These are phyloP conservation scores for Netelia fuscicornis DNA, from an alignment of 2,888 invertebrate species.

Conservation along the genomic window DNA sequence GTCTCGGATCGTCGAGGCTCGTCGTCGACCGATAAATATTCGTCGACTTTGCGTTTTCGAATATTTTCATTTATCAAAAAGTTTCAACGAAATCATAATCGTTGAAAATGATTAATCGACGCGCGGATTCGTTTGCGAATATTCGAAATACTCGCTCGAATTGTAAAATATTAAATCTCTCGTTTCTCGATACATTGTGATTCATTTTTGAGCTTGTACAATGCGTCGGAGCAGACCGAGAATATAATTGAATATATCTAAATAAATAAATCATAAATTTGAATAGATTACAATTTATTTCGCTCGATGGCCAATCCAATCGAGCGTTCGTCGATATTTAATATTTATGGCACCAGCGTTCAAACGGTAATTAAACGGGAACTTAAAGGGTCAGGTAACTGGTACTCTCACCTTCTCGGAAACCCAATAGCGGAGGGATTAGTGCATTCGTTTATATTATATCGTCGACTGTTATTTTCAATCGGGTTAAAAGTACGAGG, in stretches of 20 bases:
- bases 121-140: background rate
- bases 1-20: too few species aligned
- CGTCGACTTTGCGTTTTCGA: too few species aligned
- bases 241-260: background rate
- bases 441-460: conserved; percentile 6
- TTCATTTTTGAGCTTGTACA: too few species aligned
- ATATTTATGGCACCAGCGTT: conserved; percentile 22
- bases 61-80: too few species aligned
- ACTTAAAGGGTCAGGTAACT: background rate
- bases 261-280: conserved; percentile 1
- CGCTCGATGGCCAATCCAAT: background rate
- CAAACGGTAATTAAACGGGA: conserved; percentile 10
- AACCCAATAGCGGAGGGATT: background rate
- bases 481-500: background rate
- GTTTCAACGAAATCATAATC: too few species aligned
- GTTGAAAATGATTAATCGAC: background rate
- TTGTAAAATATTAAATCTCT: background rate
- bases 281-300: conserved; percentile 1
- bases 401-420: background rate
- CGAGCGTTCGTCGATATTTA: background rate
- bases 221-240: too few species aligned
- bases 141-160: background rate
- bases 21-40: too few species aligned
- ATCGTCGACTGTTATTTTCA: conserved; percentile 15
- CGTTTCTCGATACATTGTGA: too few species aligned